phyloP scores from a whole-genome alignment of 2,797 vertebrate species.

The Aldrovandia affinis region DNA sequence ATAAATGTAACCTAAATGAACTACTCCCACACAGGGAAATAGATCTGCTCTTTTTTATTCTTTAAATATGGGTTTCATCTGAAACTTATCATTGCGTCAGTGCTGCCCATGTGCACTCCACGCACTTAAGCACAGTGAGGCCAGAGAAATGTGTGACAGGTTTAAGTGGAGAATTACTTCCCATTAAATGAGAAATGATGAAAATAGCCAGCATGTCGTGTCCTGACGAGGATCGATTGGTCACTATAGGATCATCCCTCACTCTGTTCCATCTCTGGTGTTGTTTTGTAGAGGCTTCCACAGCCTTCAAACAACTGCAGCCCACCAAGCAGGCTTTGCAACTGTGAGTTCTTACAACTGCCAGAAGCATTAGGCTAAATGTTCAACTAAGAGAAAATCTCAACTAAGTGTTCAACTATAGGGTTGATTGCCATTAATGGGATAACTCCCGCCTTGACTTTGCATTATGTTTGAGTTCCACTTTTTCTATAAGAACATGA shows the following conservation, averaged over 20 bases:
- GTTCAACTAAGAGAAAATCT: neutral
- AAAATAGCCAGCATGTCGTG: neutral
- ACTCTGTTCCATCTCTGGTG: neutral
- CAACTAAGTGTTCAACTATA: too few species aligned
- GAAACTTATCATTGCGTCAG: neutral
- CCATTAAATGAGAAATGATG: neutral
- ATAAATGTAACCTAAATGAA: neutral
- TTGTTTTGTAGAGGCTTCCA: neutral
- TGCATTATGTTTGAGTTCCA: too few species aligned
- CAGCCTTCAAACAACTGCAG: neutral
- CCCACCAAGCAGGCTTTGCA: neutral
- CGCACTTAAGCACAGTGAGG: neutral
- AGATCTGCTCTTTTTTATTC: neutral
- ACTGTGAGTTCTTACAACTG: neutral
- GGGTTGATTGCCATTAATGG: too few species aligned
- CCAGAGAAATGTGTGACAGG: neutral
- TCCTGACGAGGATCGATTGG: neutral
- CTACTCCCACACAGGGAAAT: neutral
- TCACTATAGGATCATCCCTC: neutral
- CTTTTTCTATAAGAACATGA: too few species aligned
- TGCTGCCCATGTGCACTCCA: neutral
- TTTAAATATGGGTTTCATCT: conserved; percentile 1
- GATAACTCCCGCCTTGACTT: too few species aligned
- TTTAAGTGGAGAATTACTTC: neutral
- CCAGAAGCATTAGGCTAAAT: neutral